These are phyloP conservation scores for Macrostomum lignano DNA, from an alignment of 1,140 invertebrate genomes.

Conservation along the genomic window DNA sequence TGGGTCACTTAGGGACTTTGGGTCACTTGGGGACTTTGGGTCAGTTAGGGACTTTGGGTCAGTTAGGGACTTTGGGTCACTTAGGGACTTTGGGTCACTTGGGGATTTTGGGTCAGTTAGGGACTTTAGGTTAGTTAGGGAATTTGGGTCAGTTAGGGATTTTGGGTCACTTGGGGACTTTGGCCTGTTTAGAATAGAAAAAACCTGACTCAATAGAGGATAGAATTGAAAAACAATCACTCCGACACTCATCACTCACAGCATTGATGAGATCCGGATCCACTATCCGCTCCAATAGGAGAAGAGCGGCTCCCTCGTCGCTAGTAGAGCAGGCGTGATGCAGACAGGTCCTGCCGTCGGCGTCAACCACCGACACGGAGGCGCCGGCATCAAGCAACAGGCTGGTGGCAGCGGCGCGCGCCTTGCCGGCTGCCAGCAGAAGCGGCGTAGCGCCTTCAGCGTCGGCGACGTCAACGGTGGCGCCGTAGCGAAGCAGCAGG, in stretches of 20 bases:
- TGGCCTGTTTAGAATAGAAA: too few species aligned
- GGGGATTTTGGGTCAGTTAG: too few species aligned
- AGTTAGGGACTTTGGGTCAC: too few species aligned
- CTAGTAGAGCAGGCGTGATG: constrained; percentile 33
- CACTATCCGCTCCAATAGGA: constrained; percentile 32
- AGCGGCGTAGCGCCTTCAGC: constrained; percentile 18
- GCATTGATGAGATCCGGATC: constrained; percentile 30
- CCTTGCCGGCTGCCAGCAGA: constrained; percentile 29
- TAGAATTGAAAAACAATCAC: too few species aligned
- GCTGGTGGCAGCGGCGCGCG: constrained; percentile 31
- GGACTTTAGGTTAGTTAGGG: too few species aligned
- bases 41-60: too few species aligned
- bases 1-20: too few species aligned
- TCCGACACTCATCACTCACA: background rate
- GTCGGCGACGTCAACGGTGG: constrained; percentile 30
- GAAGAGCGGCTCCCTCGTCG: constrained; percentile 31
- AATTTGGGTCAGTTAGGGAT: too few species aligned
- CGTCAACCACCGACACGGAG: constrained; percentile 30
- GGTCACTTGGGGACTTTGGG: too few species aligned
- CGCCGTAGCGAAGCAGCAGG: constrained; percentile 31
- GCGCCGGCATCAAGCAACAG: constrained; percentile 31
- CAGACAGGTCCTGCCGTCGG: constrained; percentile 33
- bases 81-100: too few species aligned
- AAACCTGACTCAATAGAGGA: too few species aligned
- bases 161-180: too few species aligned